These are phyloP conservation scores for Otolemur garnettii DNA, from an alignment of 2,113 vertebrate genomes.

Conservation along the genomic window DNA sequence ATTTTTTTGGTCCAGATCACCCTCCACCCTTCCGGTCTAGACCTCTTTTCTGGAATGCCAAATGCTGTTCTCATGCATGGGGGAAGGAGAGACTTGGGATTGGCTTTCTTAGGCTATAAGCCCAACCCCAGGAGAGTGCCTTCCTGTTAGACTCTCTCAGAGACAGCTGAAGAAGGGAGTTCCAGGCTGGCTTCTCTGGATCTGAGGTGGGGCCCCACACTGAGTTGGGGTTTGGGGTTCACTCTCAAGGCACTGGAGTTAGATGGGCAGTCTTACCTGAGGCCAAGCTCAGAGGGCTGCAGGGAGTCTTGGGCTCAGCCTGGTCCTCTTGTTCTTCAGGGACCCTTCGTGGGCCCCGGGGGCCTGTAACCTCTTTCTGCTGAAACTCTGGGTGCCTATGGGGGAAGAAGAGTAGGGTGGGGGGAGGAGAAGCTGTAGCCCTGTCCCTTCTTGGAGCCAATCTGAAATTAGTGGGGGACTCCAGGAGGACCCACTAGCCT, in stretches of 20 bases:
- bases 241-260: neutral
- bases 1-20: no score
- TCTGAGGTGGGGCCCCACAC: no score
- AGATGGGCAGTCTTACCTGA: slow-evolving; percentile 54
- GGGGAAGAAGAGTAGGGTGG: neutral
- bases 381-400: neutral
- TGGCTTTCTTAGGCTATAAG: neutral
- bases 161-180: slow-evolving; percentile 38
- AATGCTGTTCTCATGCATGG: neutral
- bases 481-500: neutral
- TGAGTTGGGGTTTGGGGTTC: neutral
- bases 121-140: neutral
- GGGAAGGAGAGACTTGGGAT: neutral
- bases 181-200: neutral
- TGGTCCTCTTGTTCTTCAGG: slow-evolving; percentile 12
- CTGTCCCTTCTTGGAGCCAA: neutral
- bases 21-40: no score
- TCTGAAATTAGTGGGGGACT: neutral
- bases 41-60: neutral
- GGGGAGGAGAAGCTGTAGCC: neutral
- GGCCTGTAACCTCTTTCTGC: neutral
- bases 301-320: neutral
- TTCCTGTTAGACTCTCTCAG: neutral
- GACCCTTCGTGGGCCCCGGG: neutral
- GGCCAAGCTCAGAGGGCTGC: neutral